Evolutionary conservation across 1,140 invertebrate species (phyloP), one percentile per base, ranked within the genome.

Genomic region (Chironomus striatipennis): DNA sequence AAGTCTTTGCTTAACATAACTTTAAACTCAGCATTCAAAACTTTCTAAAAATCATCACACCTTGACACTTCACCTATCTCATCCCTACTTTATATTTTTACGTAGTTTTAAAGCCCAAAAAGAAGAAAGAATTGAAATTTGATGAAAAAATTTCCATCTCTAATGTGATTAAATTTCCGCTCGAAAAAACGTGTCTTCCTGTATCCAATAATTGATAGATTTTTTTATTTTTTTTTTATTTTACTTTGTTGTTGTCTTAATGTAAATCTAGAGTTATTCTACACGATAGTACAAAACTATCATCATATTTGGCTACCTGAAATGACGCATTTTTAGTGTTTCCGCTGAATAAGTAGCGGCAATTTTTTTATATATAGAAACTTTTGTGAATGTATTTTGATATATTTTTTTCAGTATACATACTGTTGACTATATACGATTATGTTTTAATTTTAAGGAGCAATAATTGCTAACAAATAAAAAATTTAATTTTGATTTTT

Each of bases 131-230:
- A n/a, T 57, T 57, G 47, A 57, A 57, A n/a, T 34, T 34, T 34
- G 24, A 34, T 34, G 24, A 34, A 34, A 34, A 34, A 34, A 34
- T 57, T n/a, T 57, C n/a, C 47, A 57, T 57, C 47, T 57, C 12
- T n/a, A 57, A 57, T 57, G 47, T 57, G 47, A 57, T 57, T 57
- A 57, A 57, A 57, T 57, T 57, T 57, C 47, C 47, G 47, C 47
- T 57, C 47, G n/a, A 12, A 57, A 47, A 57, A 57, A 57, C 47
- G 47, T 57, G 47, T 57, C 47, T 57, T 57, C 47, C 47, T 57
- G 47, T 57, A 57, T 57, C 47, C 47, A 57, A 57, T 57, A 57
- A 57, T 57, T 57, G 47, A 57, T 57, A 57, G 47, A 57, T 57
- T n/a, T 57, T 57, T 57, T 57, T n/a, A n/a, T n/a, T n/a, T 57